Conservation (phyloP, 2,888 invertebrate genomes). For the Pseudeuparius sepicola region DNA sequence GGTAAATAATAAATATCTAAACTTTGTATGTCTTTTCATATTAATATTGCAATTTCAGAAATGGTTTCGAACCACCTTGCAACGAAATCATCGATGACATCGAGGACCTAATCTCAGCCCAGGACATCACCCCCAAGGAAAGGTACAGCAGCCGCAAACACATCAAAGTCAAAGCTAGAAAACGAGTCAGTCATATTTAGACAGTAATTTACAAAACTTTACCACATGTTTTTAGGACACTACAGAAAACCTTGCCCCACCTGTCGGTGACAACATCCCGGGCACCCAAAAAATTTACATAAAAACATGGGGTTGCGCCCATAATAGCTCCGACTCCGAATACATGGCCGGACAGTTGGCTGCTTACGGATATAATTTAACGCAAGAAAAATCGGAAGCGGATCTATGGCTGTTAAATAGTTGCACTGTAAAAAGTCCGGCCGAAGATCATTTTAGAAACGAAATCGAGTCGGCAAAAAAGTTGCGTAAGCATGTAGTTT, state of each 20-base stretch:
- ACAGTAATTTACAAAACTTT: constrained; percentile 3
- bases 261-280: constrained; percentile 38
- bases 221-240: no score
- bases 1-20: constrained; percentile 7
- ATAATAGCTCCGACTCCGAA: constrained; percentile 95
- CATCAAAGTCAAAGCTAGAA: constrained; percentile 52
- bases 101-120: constrained; percentile 72
- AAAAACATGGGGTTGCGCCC: constrained; percentile 97
- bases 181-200: constrained; percentile 18
- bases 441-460: constrained; percentile 92
- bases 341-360: constrained; percentile 96
- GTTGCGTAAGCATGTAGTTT: constrained; percentile 73
- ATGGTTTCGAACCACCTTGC: constrained; percentile 33
- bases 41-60: constrained; percentile 1
- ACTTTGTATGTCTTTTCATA: constrained; percentile 1
- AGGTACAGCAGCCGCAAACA: constrained; percentile 61
- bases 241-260: constrained; percentile 7
- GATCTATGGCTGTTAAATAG: constrained; percentile 95
- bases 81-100: constrained; percentile 71
- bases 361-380: constrained; percentile 76
- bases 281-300: constrained; percentile 76
- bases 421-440: constrained; percentile 96
- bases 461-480: constrained; percentile 68
- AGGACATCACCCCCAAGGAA: constrained; percentile 71
- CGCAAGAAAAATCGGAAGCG: constrained; percentile 68